Evolutionary conservation across 2,888 invertebrate species (phyloP).

Genomic region (Psococerastis gibbosa): DNA sequence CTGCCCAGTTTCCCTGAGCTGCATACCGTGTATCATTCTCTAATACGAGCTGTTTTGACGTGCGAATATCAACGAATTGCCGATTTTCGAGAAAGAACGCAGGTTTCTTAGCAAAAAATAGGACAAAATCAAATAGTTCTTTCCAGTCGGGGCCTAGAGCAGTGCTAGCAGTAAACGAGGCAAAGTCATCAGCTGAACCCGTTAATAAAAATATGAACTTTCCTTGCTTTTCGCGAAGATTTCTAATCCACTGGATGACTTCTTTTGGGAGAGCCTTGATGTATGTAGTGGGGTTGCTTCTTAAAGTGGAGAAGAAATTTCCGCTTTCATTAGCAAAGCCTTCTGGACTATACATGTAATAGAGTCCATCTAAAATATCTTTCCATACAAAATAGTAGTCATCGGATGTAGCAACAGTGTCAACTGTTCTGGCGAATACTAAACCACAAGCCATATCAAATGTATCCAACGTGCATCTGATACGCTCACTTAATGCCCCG

Average conservation of each 20-base stretch:
- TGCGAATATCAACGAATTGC: constrained; percentile 33
- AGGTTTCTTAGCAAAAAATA: constrained; percentile 53
- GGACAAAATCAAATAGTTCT: constrained; percentile 39
- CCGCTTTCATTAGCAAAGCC: constrained; percentile 36
- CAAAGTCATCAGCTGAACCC: constrained; percentile 52
- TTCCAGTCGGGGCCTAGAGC: constrained; percentile 46
- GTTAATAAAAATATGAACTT: constrained; percentile 47
- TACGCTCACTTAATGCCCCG: constrained; percentile 34
- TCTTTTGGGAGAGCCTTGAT: constrained; percentile 33
- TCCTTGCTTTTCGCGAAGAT: constrained; percentile 30
- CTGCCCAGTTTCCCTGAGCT: constrained; percentile 38
- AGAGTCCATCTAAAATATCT: constrained; percentile 40
- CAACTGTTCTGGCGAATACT: constrained; percentile 44
- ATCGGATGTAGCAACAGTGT: constrained; percentile 34
- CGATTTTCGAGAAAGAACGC: constrained; percentile 42
- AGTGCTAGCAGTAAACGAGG: constrained; percentile 38
- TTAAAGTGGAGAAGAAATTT: constrained; percentile 39
- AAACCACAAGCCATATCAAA: constrained; percentile 49
- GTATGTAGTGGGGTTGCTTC: constrained; percentile 35
- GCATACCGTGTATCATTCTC: no score
- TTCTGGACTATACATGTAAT: constrained; percentile 37
- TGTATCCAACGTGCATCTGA: constrained; percentile 48
- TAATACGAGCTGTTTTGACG: constrained; percentile 3
- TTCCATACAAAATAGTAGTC: constrained; percentile 38
- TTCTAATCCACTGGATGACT: constrained; percentile 36